These are phyloP conservation scores for Cynopterus sphinx DNA, from an alignment of 2,797 vertebrate genomes.

Conservation along the genomic window DNA sequence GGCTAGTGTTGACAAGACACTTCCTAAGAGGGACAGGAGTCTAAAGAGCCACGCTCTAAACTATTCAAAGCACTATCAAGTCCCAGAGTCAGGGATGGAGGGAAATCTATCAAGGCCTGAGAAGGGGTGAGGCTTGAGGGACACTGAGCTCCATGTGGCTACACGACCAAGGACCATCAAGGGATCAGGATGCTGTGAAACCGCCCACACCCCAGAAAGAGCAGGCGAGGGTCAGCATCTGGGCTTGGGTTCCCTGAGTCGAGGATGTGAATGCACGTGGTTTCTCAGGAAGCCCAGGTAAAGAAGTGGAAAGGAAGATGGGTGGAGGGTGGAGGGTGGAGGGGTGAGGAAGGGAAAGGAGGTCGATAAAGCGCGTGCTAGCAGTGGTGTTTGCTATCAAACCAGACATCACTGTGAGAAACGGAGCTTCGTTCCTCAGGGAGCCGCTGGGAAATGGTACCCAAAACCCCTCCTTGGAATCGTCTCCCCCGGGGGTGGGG, in stretches of 20 bases:
- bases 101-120: background rate
- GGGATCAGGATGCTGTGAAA: background rate
- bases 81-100: background rate
- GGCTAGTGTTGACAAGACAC: background rate
- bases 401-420: background rate
- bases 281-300: background rate
- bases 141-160: background rate
- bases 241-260: background rate
- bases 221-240: accelerated
- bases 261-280: accelerated
- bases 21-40: background rate
- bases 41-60: background rate
- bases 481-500: background rate
- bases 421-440: background rate
- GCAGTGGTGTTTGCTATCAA: background rate
- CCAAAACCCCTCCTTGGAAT: background rate
- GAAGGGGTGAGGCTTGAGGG: background rate
- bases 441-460: background rate
- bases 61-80: background rate
- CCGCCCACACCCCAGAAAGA: background rate
- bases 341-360: background rate
- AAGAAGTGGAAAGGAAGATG: accelerated
- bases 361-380: background rate
- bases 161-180: background rate
- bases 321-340: background rate